Evolutionary conservation across 2,797 vertebrate genomes (phyloP), one percentile per base, ranked within the genome.

Genomic region (Sebastes cheni): DNA sequence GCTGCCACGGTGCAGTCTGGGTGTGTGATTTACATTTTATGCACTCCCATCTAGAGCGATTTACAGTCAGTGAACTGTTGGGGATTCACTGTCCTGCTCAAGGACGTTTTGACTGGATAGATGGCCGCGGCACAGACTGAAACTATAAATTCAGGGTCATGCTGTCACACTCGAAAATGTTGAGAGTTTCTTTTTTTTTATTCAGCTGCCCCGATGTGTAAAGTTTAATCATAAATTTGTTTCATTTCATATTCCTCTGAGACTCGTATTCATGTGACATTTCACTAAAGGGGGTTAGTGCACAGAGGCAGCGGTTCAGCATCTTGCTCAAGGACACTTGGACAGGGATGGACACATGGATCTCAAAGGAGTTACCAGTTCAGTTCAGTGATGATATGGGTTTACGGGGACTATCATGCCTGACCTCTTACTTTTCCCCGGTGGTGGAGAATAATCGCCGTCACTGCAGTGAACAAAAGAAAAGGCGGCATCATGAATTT

Each of bases 51-150:
- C 64, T 9, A 52, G 70, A 82, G 77, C 36, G n/a, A 74, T 90
- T 87, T 84, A 83, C 72, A 75, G 79, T 85, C 70, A 88, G 79
- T 72, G 87, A 91, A 46, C 89, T 84, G 84, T 55, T 78, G 85
- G 82, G 87, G 82, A 86, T 88, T 90, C 67, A 3, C 79, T 79
- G 82, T 84, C 86, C 86, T 83, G 65, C 75, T 88, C 84, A 91
- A 93, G 91, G 91, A 86, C 92, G 50, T 73, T 73, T 60, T 16
- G 70, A 75, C 52, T 62, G 83, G 70, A 86, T 62, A 79, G 81
- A 85, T 79, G 59, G 61, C 73, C 64, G 64, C 14, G 68, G 75
- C 42, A 70, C 73, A 66, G 71, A 72, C 75, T 29, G 29, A 30
- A 69, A 64, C 81, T 13, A 75, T 81, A 86, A 90, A 90, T 86